phyloP scores from a whole-genome alignment of 2,888 invertebrate species.

The Noctuana brunneofusca region DNA sequence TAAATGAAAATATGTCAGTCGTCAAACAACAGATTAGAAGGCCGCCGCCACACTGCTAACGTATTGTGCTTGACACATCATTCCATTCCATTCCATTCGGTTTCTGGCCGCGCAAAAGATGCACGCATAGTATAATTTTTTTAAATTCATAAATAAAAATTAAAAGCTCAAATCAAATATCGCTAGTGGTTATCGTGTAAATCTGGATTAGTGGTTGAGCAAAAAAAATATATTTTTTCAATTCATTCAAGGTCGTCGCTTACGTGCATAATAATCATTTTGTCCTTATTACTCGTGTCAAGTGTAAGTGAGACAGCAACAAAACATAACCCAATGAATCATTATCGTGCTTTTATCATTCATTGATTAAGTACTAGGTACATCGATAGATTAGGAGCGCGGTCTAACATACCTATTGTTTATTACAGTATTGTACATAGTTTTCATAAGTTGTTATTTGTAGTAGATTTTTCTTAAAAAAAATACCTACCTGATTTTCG shows the following conservation, averaged over 20 bases:
- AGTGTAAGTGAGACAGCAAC: conserved; percentile 21
- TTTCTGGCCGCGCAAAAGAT: neutral
- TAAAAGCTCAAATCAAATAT: neutral
- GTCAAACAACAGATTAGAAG: neutral
- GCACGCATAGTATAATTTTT: neutral
- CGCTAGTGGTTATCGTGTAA: neutral
- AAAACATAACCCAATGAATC: conserved; percentile 5
- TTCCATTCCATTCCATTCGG: neutral
- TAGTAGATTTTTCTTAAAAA: neutral
- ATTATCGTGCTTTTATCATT: conserved; percentile 6
- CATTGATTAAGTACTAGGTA: neutral
- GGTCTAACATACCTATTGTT: too few relatives aligned
- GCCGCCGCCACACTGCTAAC: neutral
- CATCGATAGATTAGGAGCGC: neutral
- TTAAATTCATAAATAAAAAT: neutral
- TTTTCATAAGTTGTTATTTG: too few relatives aligned
- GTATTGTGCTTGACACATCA: neutral
- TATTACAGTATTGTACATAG: neutral
- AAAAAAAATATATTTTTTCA: neutral
- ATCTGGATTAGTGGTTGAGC: neutral
- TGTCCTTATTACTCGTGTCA: conserved; percentile 6
- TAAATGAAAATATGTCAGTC: neutral
- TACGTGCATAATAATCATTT: neutral
- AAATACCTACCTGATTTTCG: neutral
- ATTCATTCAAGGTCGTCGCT: neutral